Percentiles rank a stretch among this genome's conserved stretches.
Evolutionary conservation across 2,888 invertebrate genomes (phyloP).

Genomic region (Thalpophila matura): DNA sequence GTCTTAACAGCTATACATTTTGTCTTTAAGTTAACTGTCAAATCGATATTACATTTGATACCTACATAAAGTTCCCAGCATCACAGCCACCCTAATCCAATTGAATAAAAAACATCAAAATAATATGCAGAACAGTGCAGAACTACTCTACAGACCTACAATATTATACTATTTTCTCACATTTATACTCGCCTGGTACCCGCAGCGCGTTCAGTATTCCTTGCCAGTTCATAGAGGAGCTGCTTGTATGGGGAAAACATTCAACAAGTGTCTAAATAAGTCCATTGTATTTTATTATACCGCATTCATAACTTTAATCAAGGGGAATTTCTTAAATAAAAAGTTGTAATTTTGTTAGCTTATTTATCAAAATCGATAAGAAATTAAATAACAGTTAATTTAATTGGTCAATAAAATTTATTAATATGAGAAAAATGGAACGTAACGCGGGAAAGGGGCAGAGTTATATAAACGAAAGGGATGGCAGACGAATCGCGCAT

Average conservation of each 20-base stretch:
- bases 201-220: conserved; percentile 2
- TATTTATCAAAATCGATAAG: neutral
- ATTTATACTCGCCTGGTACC: conserved; percentile 22
- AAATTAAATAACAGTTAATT: neutral
- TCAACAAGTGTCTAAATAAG: conserved; percentile 29
- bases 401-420: neutral
- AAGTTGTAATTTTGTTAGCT: neutral
- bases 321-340: neutral
- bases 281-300: neutral
- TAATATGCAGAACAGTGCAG: too few species aligned
- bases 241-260: neutral
- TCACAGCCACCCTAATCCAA: too few species aligned
- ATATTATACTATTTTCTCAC: conserved; percentile 1
- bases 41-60: too few species aligned
- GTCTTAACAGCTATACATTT: too few species aligned
- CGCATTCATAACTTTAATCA: neutral
- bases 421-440: conserved; percentile 24
- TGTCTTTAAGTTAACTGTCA: too few species aligned
- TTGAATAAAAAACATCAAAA: too few species aligned
- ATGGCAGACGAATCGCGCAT: conserved; percentile 30
- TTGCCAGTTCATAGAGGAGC: neutral
- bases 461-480: conserved; percentile 22
- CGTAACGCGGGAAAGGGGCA: conserved; percentile 10
- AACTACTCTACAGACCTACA: too few species aligned
- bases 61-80: neutral